Evolutionary conservation across 2,113 vertebrate species (phyloP).

Genomic region (Grantiella picta): DNA sequence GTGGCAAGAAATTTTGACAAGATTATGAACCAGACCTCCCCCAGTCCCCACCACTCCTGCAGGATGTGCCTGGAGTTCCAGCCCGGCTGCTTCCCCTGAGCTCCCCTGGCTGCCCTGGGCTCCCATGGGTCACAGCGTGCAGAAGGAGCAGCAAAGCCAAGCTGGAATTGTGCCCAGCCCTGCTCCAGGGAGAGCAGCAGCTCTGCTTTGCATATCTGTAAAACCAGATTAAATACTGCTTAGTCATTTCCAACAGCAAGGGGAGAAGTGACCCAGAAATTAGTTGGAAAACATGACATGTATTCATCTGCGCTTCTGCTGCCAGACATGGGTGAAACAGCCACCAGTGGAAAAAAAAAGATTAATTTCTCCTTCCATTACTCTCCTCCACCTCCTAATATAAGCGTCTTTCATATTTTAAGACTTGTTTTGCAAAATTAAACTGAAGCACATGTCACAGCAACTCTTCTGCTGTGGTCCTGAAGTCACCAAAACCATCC

Average conservation of each 20-base stretch:
- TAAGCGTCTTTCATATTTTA: not conserved
- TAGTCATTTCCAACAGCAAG: slow-evolving; percentile 5
- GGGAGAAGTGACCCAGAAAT: slow-evolving; percentile 41
- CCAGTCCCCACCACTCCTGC: rapidly evolving
- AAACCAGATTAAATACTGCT: slow-evolving; percentile 22
- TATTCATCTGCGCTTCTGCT: not conserved
- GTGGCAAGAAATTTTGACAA: no score
- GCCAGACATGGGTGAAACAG: not conserved
- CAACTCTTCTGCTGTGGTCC: not conserved
- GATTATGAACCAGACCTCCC: not conserved
- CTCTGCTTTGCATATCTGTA: not conserved
- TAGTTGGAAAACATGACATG: not conserved
- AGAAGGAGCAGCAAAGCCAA: not conserved
- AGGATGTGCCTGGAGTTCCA: rapidly evolving
- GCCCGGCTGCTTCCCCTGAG: rapidly evolving
- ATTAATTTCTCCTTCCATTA: not conserved
- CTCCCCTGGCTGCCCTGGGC: not conserved
- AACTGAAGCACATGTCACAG: rapidly evolving
- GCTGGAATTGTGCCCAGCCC: not conserved
- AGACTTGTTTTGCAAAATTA: not conserved
- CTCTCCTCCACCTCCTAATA: not conserved
- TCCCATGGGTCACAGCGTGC: rapidly evolving
- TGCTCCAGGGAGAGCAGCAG: not conserved
- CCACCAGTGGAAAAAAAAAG: not conserved
- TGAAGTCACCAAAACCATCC: not conserved